These are phyloP conservation scores for Electrona antarctica DNA, from an alignment of 2,113 vertebrate genomes.

Conservation along the genomic window DNA sequence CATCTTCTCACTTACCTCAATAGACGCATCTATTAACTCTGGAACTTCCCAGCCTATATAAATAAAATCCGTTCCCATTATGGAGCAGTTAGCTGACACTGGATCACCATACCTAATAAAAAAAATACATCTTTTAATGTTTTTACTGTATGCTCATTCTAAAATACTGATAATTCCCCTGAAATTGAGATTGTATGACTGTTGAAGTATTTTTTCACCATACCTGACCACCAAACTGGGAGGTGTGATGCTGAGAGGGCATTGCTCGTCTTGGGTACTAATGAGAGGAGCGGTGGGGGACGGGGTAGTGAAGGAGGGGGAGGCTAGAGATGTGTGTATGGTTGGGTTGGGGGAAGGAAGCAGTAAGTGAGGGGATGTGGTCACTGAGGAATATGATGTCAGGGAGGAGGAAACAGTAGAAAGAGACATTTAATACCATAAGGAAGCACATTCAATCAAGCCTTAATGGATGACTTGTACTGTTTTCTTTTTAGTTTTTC, in stretches of 20 bases:
- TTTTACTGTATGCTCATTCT: too few relatives aligned
- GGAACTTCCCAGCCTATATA: conserved; percentile 36
- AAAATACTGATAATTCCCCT: too few relatives aligned
- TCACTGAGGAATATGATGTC: conserved; percentile 28
- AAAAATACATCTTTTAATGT: neutral
- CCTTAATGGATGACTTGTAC: neutral
- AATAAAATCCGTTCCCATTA: fast-evolving
- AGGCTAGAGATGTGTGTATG: neutral
- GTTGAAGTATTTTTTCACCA: neutral
- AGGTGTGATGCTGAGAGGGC: conserved; percentile 53
- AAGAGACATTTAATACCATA: conserved; percentile 20
- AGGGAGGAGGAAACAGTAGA: conserved; percentile 2
- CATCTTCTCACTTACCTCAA: too few relatives aligned
- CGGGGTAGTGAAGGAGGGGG: neutral
- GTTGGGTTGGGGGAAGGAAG: conserved; percentile 12
- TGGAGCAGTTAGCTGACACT: conserved; percentile 59
- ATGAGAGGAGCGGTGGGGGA: neutral
- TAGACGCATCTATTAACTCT: neutral
- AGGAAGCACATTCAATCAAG: neutral
- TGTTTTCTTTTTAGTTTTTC: too few relatives aligned
- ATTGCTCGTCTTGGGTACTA: neutral
- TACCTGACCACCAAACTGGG: conserved; percentile 67
- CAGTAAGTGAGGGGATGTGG: conserved; percentile 34
- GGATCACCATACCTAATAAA: conserved; percentile 62
- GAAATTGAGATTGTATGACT: neutral